These are phyloP conservation scores for Lerista edwardsae DNA, from an alignment of 2,797 vertebrate genomes.

Conservation along the genomic window DNA sequence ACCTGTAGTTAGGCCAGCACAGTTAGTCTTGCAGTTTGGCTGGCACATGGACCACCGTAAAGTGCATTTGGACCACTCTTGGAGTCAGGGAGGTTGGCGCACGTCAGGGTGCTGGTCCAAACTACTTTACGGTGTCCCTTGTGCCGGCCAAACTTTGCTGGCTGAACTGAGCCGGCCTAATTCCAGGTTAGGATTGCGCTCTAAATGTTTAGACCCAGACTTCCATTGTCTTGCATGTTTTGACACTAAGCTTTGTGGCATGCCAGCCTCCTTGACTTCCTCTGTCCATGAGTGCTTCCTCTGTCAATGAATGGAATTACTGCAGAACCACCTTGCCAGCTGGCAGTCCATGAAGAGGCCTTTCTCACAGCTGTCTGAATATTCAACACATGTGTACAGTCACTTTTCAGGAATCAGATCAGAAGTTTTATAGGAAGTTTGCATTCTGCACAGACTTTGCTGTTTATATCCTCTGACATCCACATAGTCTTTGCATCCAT, in stretches of 20 bases:
- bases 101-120: no score
- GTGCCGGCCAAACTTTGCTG: no score
- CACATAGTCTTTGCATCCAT: conserved; percentile 3
- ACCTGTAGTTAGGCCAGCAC: no score
- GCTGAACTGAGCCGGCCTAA: no score
- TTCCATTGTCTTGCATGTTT: not conserved
- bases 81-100: no score
- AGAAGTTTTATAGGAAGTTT: not conserved
- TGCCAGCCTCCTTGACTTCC: not conserved
- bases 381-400: conserved; percentile 9
- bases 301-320: conserved; percentile 18
- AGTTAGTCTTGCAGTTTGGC: no score
- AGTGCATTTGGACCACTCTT: no score
- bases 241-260: not conserved
- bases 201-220: not conserved
- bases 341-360: not conserved
- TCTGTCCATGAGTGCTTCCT: not conserved
- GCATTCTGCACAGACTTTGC: conserved; percentile 7
- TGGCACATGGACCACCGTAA: no score
- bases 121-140: no score
- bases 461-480: not conserved
- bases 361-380: not conserved
- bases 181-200: no score
- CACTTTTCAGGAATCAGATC: not conserved
- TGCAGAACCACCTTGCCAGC: not conserved